Conservation (phyloP, 2,113 vertebrate species). For the Stigmatopora argus region DNA sequence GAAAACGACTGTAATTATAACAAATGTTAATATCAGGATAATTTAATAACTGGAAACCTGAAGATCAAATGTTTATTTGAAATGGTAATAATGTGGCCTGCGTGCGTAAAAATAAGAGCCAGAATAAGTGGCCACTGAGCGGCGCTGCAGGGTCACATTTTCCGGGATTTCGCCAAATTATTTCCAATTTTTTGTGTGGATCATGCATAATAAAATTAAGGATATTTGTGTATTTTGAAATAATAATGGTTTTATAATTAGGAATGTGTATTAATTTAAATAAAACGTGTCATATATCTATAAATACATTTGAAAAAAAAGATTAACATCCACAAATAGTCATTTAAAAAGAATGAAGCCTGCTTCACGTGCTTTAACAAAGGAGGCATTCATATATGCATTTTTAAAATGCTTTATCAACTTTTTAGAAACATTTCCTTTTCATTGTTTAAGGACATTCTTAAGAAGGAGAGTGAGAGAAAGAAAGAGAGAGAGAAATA, state of each 20-base stretch:
- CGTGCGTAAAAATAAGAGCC: neutral
- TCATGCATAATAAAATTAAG: neutral
- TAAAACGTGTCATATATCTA: no score
- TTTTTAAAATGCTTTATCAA: neutral
- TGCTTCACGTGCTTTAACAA: neutral
- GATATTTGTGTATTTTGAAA: neutral
- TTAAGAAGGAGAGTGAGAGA: no score
- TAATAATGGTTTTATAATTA: neutral
- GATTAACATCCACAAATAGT: neutral
- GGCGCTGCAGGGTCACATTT: conserved; percentile 64
- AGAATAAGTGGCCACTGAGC: conserved; percentile 45
- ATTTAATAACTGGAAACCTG: neutral
- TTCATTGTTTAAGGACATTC: neutral
- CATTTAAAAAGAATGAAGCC: neutral
- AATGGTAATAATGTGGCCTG: neutral
- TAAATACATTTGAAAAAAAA: neutral
- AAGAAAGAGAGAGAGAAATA: neutral
- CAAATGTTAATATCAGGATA: neutral
- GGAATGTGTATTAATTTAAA: neutral
- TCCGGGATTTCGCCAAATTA: neutral
- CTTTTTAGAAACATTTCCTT: neutral
- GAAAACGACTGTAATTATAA: neutral
- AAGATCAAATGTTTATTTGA: neutral
- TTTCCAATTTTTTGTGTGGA: neutral
- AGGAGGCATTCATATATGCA: neutral